Evolutionary conservation across 2,888 invertebrate species (phyloP), one percentile per base, ranked within the genome.

Genomic region (Gryllus longicercus): DNA sequence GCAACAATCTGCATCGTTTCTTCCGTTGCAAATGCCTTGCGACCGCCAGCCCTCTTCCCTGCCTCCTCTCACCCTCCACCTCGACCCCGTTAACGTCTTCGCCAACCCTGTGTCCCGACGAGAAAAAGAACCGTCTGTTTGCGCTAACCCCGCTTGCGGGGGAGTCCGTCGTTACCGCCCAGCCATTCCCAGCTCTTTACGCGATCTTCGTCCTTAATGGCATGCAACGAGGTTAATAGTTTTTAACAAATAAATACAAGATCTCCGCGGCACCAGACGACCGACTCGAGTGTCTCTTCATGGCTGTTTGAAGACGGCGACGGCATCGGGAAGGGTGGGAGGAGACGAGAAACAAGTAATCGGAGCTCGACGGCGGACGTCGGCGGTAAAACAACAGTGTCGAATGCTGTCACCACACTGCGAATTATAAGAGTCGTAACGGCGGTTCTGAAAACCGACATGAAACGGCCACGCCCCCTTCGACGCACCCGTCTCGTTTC

Each of bases 221-320:
- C n/a, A 63, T 63, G 63, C 63, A 63, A 63, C n/a, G 63, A 63
- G 63, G 63, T 63, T 63, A 63, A 63, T 63, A 63, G 63, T 63
- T 63, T 63, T 63, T 14, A n/a, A n/a, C 63, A 63, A 63, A 63
- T 63, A 63, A 63, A 63, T 63, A 63, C 63, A 14, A 14, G 63
- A 63, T 14, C n/a, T 14, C 16, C n/a, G 63, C n/a, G 63, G 63
- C 38, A 5, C 38, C 38, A 38, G 38, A 38, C 38, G 38, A 38
- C 38, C 38, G 38, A 5, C 38, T 1, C 38, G 5, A 38, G 63
- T 63, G 63, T 63, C n/a, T 63, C 8, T 63, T 63, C 63, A n/a
- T 63, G n/a, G 14, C 63, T n/a, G 38, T 38, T 38, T 38, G 8
- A 38, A 38, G 38, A 38, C 63, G 63, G 2, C 63, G 63, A 11